Evolutionary conservation across 1,140 invertebrate species (phyloP).

Genomic region (Alviniconcha marisindica): DNA sequence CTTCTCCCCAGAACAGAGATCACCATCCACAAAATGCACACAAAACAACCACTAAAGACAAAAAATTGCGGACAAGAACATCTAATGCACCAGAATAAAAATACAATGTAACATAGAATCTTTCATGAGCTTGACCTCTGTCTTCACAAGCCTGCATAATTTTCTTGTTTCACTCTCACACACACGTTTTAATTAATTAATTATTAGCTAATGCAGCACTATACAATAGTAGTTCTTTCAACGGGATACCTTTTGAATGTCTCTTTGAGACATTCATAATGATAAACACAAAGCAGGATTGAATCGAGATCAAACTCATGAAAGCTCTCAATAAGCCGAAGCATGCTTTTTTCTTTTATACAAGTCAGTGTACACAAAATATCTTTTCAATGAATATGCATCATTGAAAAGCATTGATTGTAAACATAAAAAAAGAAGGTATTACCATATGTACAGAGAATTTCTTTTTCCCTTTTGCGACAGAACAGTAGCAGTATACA

Average conservation of each 20-base stretch:
- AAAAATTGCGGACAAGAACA: not conserved
- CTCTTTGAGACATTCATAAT: not conserved
- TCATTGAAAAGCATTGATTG: too few relatives aligned
- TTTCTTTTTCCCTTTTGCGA: not conserved
- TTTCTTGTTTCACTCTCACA: not conserved
- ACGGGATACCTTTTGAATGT: not conserved
- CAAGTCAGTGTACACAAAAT: not conserved
- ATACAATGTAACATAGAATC: not conserved
- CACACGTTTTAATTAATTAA: not conserved
- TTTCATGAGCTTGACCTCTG: constrained; percentile 23
- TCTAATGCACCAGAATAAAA: not conserved
- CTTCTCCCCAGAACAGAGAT: too few relatives aligned
- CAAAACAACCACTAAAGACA: not conserved
- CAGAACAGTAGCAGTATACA: not conserved
- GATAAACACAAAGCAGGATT: not conserved
- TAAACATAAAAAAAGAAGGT: too few relatives aligned
- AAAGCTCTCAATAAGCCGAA: not conserved
- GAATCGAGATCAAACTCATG: constrained; percentile 20
- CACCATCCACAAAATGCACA: too few relatives aligned
- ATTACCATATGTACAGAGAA: too few relatives aligned
- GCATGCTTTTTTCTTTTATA: not conserved
- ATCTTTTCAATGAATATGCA: not conserved
- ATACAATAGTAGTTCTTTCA: too few relatives aligned
- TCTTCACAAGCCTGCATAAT: not conserved
- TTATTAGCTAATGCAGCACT: too few relatives aligned